Percentiles rank a stretch among this genome's conserved stretches.
phyloP scores from a whole-genome alignment of 1,140 invertebrate genomes.

The Archivesica marissinica region DNA sequence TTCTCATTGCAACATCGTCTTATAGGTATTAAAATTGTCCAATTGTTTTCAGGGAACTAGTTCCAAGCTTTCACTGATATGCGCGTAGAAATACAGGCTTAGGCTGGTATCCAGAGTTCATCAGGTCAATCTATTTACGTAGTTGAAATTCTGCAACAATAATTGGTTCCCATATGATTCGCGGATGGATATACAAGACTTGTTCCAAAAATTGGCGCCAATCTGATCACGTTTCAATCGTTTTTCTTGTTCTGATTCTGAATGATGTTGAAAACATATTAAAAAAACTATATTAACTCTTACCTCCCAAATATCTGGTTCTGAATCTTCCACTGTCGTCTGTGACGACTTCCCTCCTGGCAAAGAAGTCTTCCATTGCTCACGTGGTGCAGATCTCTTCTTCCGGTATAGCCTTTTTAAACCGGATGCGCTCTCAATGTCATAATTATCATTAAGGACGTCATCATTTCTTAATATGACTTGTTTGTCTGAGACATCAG shows the following conservation, averaged over 20 bases:
- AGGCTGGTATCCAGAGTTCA: too few species aligned
- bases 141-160: too few species aligned
- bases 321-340: not conserved
- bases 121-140: too few species aligned
- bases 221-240: too few species aligned
- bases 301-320: conserved; percentile 48
- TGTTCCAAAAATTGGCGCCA: not conserved
- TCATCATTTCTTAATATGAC: not conserved
- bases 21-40: too few species aligned
- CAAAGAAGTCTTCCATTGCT: conserved; percentile 50
- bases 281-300: too few species aligned
- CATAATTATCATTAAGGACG: not conserved
- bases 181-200: not conserved
- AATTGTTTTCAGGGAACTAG: too few species aligned
- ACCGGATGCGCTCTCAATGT: conserved; percentile 25
- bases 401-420: not conserved
- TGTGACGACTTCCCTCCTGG: conserved; percentile 6
- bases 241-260: not conserved
- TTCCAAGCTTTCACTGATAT: too few species aligned
- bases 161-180: too few species aligned
- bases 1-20: not conserved
- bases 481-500: too few species aligned
- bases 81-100: too few species aligned
- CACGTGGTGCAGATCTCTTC: conserved; percentile 40
- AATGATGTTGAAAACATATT: not conserved